phyloP scores from a whole-genome alignment of 2,888 invertebrate species.

The Ypsolopha scabrella region DNA sequence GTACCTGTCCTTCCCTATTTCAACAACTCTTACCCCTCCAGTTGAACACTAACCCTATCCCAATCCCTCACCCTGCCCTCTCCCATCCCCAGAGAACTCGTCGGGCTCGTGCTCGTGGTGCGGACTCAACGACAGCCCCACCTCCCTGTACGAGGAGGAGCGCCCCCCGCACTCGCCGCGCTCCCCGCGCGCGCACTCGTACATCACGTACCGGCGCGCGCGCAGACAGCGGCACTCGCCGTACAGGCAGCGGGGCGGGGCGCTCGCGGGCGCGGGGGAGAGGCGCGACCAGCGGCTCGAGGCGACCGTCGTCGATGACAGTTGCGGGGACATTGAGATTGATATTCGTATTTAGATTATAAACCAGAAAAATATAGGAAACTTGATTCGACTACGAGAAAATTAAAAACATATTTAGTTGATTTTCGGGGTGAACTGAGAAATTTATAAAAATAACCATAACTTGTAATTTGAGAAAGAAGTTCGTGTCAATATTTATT shows the following conservation, averaged over 20 bases:
- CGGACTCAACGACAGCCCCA: conserved; percentile 24
- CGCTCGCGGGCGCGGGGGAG: neutral
- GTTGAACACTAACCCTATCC: neutral
- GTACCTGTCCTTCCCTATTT: neutral
- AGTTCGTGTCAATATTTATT: too few relatives aligned
- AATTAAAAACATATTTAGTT: too few relatives aligned
- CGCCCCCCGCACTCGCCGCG: neutral
- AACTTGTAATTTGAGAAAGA: too few relatives aligned
- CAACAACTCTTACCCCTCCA: too few relatives aligned
- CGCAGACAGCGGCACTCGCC: conserved; percentile 14
- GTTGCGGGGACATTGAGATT: neutral
- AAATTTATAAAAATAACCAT: too few relatives aligned
- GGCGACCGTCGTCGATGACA: neutral
- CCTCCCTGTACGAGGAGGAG: conserved; percentile 11
- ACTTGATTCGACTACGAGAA: too few relatives aligned
- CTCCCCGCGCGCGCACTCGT: conserved; percentile 8
- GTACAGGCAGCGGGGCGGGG: conserved; percentile 12
- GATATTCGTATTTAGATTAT: too few relatives aligned
- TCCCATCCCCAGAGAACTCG: conserved; percentile 36
- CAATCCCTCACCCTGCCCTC: conserved; percentile 5
- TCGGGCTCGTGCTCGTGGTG: conserved; percentile 47
- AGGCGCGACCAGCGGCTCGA: neutral
- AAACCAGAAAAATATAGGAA: too few relatives aligned
- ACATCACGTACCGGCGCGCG: conserved; percentile 18
- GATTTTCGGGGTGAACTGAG: too few relatives aligned